These are phyloP conservation scores for Tanaodytes sp. DNA, from an alignment of 2,888 invertebrate species.

Conservation along the genomic window DNA sequence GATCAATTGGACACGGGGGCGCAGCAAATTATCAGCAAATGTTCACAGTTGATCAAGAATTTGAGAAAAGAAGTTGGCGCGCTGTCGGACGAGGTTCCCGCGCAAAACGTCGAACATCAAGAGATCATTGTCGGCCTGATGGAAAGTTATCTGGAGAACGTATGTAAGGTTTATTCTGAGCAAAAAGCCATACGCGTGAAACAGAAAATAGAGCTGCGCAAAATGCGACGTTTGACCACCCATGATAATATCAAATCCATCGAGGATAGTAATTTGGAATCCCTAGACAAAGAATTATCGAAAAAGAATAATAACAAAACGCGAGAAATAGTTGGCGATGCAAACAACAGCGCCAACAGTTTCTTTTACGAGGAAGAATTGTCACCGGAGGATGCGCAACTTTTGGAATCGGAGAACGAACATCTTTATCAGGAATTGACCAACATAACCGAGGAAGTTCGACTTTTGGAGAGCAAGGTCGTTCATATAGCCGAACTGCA, in stretches of 20 bases:
- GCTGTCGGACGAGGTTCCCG: constrained; percentile 68
- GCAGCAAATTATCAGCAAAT: constrained; percentile 86
- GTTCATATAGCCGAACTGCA: constrained; percentile 96
- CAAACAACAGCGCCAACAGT: constrained; percentile 34
- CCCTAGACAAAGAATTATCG: constrained; percentile 57
- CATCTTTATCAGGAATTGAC: constrained; percentile 90
- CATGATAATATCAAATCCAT: constrained; percentile 25
- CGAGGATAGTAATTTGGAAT: constrained; percentile 16
- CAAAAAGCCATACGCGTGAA: constrained; percentile 91
- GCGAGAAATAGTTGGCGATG: constrained; percentile 69
- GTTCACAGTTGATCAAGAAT: constrained; percentile 84
- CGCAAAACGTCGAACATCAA: constrained; percentile 85
- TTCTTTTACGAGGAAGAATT: constrained; percentile 77
- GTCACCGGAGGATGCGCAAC: constrained; percentile 90
- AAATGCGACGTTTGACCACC: constrained; percentile 81
- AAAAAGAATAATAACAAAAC: constrained; percentile 66
- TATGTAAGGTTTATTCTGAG: constrained; percentile 90
- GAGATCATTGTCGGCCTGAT: constrained; percentile 83
- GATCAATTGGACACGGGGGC: constrained; percentile 91
- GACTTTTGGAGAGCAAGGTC: constrained; percentile 92
- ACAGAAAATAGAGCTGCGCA: constrained; percentile 86
- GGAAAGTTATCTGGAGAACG: constrained; percentile 86
- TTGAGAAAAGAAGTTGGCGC: constrained; percentile 80
- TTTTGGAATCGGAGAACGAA: constrained; percentile 94
- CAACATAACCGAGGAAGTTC: constrained; percentile 91